Evolutionary conservation across 2,113 vertebrate genomes (phyloP), one percentile per base, ranked within the genome.

Genomic region (Taurulus bubalis): DNA sequence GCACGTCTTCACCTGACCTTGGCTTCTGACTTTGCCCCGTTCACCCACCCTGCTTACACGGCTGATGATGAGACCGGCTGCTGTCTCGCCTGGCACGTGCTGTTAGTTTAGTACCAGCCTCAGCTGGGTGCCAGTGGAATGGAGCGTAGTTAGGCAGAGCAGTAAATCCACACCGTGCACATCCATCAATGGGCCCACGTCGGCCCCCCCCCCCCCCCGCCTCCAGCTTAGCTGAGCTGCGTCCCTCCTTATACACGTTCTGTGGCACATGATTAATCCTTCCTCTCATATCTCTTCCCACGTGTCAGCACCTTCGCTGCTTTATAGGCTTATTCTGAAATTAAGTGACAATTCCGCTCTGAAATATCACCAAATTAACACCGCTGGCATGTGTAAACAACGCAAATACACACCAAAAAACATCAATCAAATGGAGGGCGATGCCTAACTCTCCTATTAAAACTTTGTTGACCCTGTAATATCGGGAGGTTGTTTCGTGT

Each of bases 321-420:
- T 93, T 93, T 93, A 92, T 91, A 82, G 91, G 77, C 88, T 90
- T 85, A 80, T 86, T 89, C 85, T 87, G 84, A 89, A 90, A 91
- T 82, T 63, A 91, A 89, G 78, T 92, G 92, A 93, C 93, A 91
- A 79, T 70, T 87, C 72, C n/a, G 30, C 75, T 68, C 72, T 90
- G 85, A 93, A 86, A 91, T 92, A 93, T 94, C 83, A 77, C 85
- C 89, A 90, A 90, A 93, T 92, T 92, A 92, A 91, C 87, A 92
- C 71, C 38, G 65, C 73, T 77, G 92, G 79, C 85, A 90, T 84
- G 88, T 92, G 89, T 92, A 93, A 94, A 92, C 90, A 90, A 90
- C 24, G 14, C 72, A 83, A 88, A 92, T 86, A 76, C 68, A 77
- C 77, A 84, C 74, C 53, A 38, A 85, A 76, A 86, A 34, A 66